Evolutionary conservation across 2,888 invertebrate genomes (phyloP).

Genomic region (Diarsia dahlii): DNA sequence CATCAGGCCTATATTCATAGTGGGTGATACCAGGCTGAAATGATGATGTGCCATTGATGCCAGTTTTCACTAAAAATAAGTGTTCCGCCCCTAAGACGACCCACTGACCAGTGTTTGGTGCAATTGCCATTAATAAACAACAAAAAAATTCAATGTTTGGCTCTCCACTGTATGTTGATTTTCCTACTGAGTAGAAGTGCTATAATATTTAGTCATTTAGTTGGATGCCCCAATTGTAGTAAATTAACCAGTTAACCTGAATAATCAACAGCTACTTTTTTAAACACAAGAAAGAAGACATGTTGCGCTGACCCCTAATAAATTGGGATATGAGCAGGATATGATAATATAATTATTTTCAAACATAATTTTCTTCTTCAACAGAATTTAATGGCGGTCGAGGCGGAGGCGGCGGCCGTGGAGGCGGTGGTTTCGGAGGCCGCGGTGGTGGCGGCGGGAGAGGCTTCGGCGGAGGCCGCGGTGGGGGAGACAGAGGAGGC

Average conservation of each 20-base stretch:
- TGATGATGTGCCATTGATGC: no score
- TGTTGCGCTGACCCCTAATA: no score
- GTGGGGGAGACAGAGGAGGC: slow-evolving; percentile 68
- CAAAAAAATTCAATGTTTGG: not conserved
- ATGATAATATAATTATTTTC: not conserved
- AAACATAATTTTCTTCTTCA: slow-evolving; percentile 1
- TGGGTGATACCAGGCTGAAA: no score
- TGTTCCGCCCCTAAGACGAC: no score
- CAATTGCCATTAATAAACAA: not conserved
- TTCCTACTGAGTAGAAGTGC: not conserved
- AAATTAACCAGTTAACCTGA: no score
- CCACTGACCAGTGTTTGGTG: no score
- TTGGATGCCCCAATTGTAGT: not conserved
- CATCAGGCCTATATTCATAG: not conserved
- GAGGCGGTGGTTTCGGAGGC: slow-evolving; percentile 68
- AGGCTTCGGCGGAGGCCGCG: slow-evolving; percentile 71
- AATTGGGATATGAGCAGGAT: no score
- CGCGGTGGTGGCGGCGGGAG: slow-evolving; percentile 74
- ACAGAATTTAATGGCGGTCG: slow-evolving; percentile 83
- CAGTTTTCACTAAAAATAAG: not conserved
- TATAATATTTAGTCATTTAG: not conserved
- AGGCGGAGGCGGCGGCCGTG: slow-evolving; percentile 73
- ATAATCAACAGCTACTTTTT: no score
- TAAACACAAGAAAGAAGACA: no score
- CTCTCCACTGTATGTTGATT: no score